phyloP scores from a whole-genome alignment of 2,888 invertebrate genomes.

The Epistrophella euchroma region DNA sequence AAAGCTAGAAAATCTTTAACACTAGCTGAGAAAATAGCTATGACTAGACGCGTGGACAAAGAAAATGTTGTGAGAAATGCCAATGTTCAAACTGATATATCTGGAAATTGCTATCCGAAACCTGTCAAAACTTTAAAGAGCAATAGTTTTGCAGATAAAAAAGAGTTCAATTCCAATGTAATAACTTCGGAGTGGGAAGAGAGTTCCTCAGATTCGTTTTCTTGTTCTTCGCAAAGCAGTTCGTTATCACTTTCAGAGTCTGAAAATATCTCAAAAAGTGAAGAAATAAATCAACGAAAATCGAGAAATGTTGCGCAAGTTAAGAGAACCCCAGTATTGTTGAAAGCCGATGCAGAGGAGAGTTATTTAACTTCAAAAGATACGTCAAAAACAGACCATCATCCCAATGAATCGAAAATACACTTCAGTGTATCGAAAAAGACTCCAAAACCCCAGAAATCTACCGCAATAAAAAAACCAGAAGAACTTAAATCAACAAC shows the following conservation, averaged over 20 bases:
- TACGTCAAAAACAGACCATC: background rate
- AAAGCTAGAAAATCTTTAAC: background rate
- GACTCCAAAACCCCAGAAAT: background rate
- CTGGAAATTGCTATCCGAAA: conserved; percentile 25
- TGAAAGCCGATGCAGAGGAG: background rate
- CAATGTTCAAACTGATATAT: conserved; percentile 52
- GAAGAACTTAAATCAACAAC: background rate
- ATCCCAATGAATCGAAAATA: background rate
- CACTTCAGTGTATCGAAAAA: background rate
- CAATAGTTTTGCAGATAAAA: background rate
- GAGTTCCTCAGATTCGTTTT: background rate
- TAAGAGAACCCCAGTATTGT: background rate
- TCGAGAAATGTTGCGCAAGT: background rate
- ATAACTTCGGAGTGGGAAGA: conserved; percentile 3
- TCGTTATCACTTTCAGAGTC: conserved; percentile 12
- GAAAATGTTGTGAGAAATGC: conserved; percentile 48
- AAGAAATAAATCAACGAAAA: background rate
- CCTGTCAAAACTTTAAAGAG: fast-evolving
- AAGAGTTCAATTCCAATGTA: background rate
- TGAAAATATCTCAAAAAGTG: background rate
- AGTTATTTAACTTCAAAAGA: background rate
- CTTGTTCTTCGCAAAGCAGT: conserved; percentile 18
- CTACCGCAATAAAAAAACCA: background rate
- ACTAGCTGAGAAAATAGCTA: background rate
- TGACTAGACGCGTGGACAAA: conserved; percentile 11